Conservation (phyloP, 2,888 invertebrate species). For the Epistrophe eligans region DNA sequence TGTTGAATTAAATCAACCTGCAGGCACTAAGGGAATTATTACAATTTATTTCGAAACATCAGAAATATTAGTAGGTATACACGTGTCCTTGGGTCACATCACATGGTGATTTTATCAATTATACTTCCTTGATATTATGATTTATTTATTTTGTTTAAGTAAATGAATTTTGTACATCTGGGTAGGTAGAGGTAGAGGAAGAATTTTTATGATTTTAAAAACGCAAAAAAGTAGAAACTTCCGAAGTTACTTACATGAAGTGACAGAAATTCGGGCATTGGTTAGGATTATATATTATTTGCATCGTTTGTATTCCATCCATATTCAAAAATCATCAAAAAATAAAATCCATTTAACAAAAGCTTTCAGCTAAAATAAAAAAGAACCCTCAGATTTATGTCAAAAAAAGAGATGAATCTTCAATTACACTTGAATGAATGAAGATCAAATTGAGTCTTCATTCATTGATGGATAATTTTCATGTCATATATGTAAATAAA, state of each 20-base stretch:
- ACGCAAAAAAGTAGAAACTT: neutral
- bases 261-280: no score
- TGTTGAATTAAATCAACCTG: slow-evolving; percentile 9
- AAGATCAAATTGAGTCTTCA: neutral
- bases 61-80: neutral
- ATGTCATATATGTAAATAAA: neutral
- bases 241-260: no score
- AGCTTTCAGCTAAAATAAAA: neutral
- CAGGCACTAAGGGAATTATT: neutral
- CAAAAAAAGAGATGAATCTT: slow-evolving; percentile 7
- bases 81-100: neutral
- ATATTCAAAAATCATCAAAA: neutral
- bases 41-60: slow-evolving; percentile 1
- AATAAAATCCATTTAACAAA: neutral
- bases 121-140: neutral
- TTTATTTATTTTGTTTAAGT: neutral
- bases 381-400: neutral
- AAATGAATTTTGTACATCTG: neutral
- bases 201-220: neutral
- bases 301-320: neutral
- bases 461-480: neutral
- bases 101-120: slow-evolving; percentile 14
- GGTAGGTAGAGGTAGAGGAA: no score
- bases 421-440: neutral
- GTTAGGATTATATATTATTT: neutral